A percentile compares a stretch with the other conserved stretches of the same genome.
Conservation (phyloP, 2,888 invertebrate genomes). For the Zelleria hepariella region DNA sequence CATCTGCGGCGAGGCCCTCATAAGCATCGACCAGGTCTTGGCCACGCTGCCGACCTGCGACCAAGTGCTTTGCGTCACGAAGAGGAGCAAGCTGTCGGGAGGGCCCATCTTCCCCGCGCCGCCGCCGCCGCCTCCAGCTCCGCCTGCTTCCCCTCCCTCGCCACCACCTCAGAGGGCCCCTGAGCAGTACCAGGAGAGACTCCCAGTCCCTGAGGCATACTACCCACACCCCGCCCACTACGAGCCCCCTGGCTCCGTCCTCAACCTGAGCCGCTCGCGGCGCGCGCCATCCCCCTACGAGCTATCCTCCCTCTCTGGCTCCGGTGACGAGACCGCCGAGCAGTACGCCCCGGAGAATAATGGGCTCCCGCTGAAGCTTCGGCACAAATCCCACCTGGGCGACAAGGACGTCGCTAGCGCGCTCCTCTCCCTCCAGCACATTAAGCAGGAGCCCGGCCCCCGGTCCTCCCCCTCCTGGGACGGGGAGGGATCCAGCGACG, state of each 20-base stretch:
- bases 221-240: conserved; percentile 70
- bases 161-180: conserved; percentile 70
- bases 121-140: conserved; percentile 65
- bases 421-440: conserved; percentile 85
- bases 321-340: conserved; percentile 65
- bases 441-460: conserved; percentile 87
- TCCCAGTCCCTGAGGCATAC: conserved; percentile 60
- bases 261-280: conserved; percentile 78
- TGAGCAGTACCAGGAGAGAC: conserved; percentile 60
- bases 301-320: conserved; percentile 80
- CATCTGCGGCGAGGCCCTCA: conserved; percentile 87
- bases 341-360: conserved; percentile 78
- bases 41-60: conserved; percentile 88
- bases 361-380: conserved; percentile 88
- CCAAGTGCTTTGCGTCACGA: conserved; percentile 86
- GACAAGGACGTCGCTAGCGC: conserved; percentile 92
- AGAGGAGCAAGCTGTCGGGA: conserved; percentile 73
- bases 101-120: conserved; percentile 70
- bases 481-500: conserved; percentile 91
- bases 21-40: conserved; percentile 90
- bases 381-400: conserved; percentile 92
- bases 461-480: conserved; percentile 89
- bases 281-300: conserved; percentile 84
- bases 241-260: conserved; percentile 75
- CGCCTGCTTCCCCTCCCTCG: conserved; percentile 61